phyloP scores from a whole-genome alignment of 2,888 invertebrate species.

The Trichogramma evanescens region DNA sequence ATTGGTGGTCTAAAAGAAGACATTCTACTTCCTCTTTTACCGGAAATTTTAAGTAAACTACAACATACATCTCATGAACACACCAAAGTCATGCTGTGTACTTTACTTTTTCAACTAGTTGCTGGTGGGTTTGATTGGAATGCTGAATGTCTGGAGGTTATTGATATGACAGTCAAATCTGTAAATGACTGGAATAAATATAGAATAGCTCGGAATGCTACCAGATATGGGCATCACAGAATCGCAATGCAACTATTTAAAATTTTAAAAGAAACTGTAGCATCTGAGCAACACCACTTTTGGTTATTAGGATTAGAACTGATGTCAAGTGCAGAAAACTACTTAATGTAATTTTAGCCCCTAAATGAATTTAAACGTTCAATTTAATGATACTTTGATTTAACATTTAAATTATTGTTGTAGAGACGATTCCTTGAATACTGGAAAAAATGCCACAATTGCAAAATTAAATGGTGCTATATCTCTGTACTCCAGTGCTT shows the following conservation, averaged over 20 bases:
- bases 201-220: constrained; percentile 77
- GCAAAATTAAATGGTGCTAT: constrained; percentile 42
- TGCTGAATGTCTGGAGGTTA: constrained; percentile 52
- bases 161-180: constrained; percentile 53
- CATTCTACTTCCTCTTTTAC: constrained; percentile 54
- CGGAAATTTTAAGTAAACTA: constrained; percentile 51
- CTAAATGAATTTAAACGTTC: not conserved
- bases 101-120: constrained; percentile 74
- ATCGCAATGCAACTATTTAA: constrained; percentile 62
- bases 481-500: constrained; percentile 42
- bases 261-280: constrained; percentile 61
- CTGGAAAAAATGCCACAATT: constrained; percentile 30
- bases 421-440: constrained; percentile 3
- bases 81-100: constrained; percentile 62
- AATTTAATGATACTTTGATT: not conserved
- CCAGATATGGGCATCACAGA: constrained; percentile 75
- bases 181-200: constrained; percentile 80
- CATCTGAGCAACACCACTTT: constrained; percentile 82
- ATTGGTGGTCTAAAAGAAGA: constrained; percentile 58
- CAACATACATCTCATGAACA: constrained; percentile 43
- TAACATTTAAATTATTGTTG: not conserved
- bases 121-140: constrained; percentile 66
- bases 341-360: constrained; percentile 47
- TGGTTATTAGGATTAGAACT: constrained; percentile 78
- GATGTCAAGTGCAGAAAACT: constrained; percentile 67